phyloP scores from a whole-genome alignment of 2,113 vertebrate genomes.

The Emydocephalus ijimae region DNA sequence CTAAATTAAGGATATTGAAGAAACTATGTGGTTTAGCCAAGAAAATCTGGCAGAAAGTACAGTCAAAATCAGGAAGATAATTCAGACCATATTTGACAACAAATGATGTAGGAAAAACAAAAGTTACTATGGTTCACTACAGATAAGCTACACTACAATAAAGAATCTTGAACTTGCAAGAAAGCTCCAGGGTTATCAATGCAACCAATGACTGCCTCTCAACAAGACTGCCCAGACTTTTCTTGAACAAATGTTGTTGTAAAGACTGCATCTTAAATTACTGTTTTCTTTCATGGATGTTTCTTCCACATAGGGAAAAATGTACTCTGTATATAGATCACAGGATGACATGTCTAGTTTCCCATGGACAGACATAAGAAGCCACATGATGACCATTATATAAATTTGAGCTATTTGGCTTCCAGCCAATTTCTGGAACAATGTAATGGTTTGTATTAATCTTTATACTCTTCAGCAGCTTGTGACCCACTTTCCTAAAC shows the following conservation, averaged over 20 bases:
- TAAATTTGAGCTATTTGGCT: neutral
- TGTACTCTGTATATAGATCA: neutral
- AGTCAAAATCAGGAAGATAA: neutral
- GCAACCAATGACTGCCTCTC: neutral
- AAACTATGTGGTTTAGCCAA: neutral
- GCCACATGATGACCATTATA: neutral
- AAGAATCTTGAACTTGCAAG: neutral
- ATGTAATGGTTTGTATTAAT: neutral
- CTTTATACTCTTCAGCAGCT: neutral
- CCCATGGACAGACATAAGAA: neutral
- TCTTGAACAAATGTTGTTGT: neutral
- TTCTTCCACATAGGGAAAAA: neutral
- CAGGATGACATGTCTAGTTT: neutral
- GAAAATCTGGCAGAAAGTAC: neutral
- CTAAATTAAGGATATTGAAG: neutral
- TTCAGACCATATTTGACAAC: neutral
- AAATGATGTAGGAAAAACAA: neutral
- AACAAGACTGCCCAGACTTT: neutral
- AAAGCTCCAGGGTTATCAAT: neutral
- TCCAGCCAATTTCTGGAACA: neutral
- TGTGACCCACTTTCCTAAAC: neutral
- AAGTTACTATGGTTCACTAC: neutral
- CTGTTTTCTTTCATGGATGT: neutral
- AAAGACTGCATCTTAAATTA: neutral
- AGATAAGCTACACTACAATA: too few relatives aligned